Evolutionary conservation across 2,888 invertebrate genomes (phyloP).

Genomic region (Gnatocerus cornutus): DNA sequence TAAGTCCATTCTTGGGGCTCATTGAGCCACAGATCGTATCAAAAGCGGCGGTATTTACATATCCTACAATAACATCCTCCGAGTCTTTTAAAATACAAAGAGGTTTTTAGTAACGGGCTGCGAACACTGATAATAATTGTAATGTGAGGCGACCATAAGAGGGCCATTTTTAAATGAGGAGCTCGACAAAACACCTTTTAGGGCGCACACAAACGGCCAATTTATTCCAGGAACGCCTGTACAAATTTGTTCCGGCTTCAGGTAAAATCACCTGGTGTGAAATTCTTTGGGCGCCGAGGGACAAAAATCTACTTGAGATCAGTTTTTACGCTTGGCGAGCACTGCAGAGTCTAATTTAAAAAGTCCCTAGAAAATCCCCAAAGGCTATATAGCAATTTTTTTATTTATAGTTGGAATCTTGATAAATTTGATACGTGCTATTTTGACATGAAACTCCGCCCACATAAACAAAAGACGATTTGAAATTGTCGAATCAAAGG

Average conservation of each 20-base stretch:
- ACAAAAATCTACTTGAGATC: too few species aligned
- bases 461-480: too few species aligned
- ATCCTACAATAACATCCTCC: conserved; percentile 43
- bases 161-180: not conserved
- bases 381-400: too few species aligned
- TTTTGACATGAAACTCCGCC: too few species aligned
- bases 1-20: conserved; percentile 1
- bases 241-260: conserved; percentile 8
- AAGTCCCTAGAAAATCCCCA: too few species aligned
- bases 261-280: not conserved
- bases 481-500: too few species aligned
- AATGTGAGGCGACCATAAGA: conserved; percentile 16
- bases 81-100: conserved; percentile 28
- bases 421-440: too few species aligned
- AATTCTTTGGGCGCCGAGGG: too few species aligned
- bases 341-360: too few species aligned
- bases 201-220: not conserved
- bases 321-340: too few species aligned
- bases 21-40: conserved; percentile 31
- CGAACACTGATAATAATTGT: conserved; percentile 14
- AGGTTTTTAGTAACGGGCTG: conserved; percentile 29
- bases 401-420: too few species aligned
- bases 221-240: conserved; percentile 10
- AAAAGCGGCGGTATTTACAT: conserved; percentile 38
- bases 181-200: conserved; percentile 5